A percentile compares a stretch with the other conserved stretches of the same genome.
Conservation (phyloP, 2,888 invertebrate genomes). For the Tigriopus californicus region DNA sequence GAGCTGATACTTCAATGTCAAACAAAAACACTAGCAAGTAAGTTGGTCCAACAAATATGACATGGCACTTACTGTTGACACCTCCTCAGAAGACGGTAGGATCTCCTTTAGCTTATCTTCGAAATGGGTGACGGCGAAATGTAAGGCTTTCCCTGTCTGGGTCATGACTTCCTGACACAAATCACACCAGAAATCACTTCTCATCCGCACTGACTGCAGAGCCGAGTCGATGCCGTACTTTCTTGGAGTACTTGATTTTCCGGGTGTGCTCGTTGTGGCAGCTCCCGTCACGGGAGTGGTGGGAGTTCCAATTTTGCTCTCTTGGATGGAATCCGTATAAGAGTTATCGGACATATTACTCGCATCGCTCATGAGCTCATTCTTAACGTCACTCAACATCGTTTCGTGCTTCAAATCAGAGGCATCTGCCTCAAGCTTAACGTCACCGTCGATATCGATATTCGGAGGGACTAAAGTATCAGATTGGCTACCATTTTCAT, state of each 20-base stretch:
- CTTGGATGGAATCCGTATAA: background rate
- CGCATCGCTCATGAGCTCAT: background rate
- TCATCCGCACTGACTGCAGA: background rate
- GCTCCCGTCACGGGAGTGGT: background rate
- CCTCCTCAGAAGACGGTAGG: background rate
- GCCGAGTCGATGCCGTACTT: too few species aligned
- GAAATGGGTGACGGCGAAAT: conserved; percentile 10
- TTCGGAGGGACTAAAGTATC: background rate
- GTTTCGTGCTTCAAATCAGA: background rate
- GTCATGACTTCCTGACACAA: conserved; percentile 7
- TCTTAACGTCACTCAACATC: background rate
- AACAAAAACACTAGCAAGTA: too few species aligned
- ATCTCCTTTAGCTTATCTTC: background rate
- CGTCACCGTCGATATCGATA: background rate
- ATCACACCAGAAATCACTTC: conserved; percentile 11
- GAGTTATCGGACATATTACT: background rate
- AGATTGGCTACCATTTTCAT: background rate
- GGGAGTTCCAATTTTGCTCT: background rate
- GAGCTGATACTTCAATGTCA: too few species aligned
- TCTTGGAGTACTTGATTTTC: too few species aligned
- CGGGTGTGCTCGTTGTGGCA: background rate
- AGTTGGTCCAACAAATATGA: too few species aligned
- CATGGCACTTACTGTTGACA: too few species aligned
- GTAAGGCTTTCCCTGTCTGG: background rate
- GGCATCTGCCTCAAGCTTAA: background rate